These are phyloP conservation scores for Lordiphosa collinella DNA, from an alignment of 1,140 invertebrate species.

Conservation along the genomic window DNA sequence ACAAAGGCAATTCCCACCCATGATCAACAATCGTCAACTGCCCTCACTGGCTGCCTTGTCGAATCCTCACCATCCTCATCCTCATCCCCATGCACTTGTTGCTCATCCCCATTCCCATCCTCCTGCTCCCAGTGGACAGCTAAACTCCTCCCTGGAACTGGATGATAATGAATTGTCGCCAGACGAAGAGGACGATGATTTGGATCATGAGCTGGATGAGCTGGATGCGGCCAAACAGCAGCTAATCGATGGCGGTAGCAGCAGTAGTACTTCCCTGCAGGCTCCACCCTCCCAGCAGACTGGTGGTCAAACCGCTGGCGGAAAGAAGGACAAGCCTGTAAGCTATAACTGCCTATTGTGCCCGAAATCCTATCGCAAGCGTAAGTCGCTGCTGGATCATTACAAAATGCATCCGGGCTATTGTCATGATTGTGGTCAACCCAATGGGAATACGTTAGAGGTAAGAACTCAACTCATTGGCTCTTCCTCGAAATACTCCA, in stretches of 20 bases:
- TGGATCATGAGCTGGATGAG: constrained; percentile 66
- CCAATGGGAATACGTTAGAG: constrained; percentile 73
- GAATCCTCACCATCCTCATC: constrained; percentile 10
- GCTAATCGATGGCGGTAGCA: constrained; percentile 73
- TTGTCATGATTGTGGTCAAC: constrained; percentile 77
- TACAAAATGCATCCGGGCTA: constrained; percentile 78
- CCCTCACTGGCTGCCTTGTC: constrained; percentile 35
- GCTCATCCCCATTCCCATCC: constrained; percentile 3
- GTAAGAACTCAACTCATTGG: constrained; percentile 27
- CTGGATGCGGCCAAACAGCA: constrained; percentile 74
- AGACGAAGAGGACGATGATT: constrained; percentile 72
- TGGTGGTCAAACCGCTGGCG: constrained; percentile 39
- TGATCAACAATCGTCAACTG: constrained; percentile 37
- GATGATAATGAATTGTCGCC: constrained; percentile 73
- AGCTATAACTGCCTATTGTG: constrained; percentile 73
- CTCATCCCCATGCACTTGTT: not conserved
- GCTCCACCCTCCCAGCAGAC: constrained; percentile 58
- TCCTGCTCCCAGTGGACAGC: constrained; percentile 20
- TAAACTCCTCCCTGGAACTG: constrained; percentile 63
- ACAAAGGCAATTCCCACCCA: constrained; percentile 34
- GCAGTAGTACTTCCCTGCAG: constrained; percentile 72
- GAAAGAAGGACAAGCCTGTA: constrained; percentile 68
- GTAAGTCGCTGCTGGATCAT: constrained; percentile 74
- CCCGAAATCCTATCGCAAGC: constrained; percentile 73
- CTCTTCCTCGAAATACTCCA: too few species aligned